Base-by-base conservation (phyloP, 2,113 vertebrate species). In the Pterocles orientalis region DNA sequence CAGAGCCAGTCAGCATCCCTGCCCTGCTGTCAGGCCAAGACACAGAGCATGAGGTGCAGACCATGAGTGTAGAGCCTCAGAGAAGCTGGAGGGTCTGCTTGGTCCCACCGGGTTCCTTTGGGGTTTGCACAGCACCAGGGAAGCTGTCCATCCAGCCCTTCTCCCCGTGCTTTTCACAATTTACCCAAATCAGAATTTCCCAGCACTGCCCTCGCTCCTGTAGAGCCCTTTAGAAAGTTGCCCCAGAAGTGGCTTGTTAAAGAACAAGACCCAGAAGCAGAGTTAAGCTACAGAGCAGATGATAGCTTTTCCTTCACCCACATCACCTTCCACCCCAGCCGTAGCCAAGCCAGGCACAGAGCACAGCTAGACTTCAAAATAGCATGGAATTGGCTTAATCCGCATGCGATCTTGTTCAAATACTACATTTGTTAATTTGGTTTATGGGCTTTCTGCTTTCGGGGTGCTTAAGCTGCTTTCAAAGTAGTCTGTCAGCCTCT, bases 381-480 rank as follows among this genome's bases (percentile, higher is more conserved):
- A 88, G 18, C 7, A 1, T 54, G 50, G 66, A 77, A 72, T 69
- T 90, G 64, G 69, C 90, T 83, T 85, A 77, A 85, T 16, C 36
- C 7, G 3, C 33, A 24, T 73, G 36, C 65, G 91, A 20, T 69
- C 54, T 61, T 85, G 24, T 90, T 96, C 73, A 82, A 92, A 85
- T 73, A 92, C 80, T 72, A 21, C 71, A 21, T 73, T 85, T 65
- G 41, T 82, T 92, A 76, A 82, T 93, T 81, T 77, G 58, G 62
- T 94, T 86, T 91, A 89, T 61, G 61, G 45, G 50, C 36, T 58
- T 87, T 62, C 94, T 91, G 85, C 73, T 95, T 94, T 86, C 8
- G 1, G 66, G 54, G 34, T 56, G 23, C 54, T 90, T 72, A 36
- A 89, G 78, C 66, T 73, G 57, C 66, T 93, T 80, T 80, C 71